phyloP scores from a whole-genome alignment of 2,113 vertebrate genomes.

The Onychostoma macrolepis region DNA sequence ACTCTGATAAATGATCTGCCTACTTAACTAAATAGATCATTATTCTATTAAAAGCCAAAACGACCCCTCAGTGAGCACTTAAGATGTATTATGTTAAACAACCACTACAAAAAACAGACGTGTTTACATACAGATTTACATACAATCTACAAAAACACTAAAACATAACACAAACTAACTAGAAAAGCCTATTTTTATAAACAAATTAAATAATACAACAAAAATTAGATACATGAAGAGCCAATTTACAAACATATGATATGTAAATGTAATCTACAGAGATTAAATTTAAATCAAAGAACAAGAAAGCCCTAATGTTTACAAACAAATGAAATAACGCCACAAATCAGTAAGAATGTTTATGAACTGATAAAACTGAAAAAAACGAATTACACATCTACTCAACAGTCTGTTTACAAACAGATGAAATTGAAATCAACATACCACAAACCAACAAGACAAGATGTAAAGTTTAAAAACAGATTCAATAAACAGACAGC shows the following conservation, averaged over 20 bases:
- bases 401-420: background rate
- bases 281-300: background rate
- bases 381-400: background rate
- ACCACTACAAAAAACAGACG: background rate
- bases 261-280: background rate
- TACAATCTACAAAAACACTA: background rate
- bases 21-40: background rate
- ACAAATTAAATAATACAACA: background rate
- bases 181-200: background rate
- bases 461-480: background rate
- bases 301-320: background rate
- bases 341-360: background rate
- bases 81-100: background rate
- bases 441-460: background rate
- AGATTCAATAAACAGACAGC: background rate
- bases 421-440: background rate
- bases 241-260: background rate
- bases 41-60: background rate
- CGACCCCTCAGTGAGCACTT: background rate
- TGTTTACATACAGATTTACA: background rate
- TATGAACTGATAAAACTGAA: background rate
- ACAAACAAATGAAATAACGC: background rate
- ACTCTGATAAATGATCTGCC: background rate
- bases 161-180: background rate
- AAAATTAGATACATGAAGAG: background rate